Conservation (phyloP, 2,888 invertebrate genomes). For the Drosophila anomalipes region DNA sequence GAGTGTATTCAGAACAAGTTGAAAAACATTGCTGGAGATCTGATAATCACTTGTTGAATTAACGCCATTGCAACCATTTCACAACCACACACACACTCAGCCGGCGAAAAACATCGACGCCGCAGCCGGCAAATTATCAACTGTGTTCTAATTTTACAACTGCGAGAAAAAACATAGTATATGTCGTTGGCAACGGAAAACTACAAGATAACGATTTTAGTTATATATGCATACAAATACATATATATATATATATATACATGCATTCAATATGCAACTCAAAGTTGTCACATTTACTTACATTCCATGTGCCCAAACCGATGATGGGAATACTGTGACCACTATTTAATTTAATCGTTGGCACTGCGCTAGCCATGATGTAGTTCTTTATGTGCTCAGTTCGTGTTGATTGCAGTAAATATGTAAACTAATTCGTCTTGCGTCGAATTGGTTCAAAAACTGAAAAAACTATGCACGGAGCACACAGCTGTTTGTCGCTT, state of each 20-base stretch:
- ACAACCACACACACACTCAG: background rate
- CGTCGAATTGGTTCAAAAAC: background rate
- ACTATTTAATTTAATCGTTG: slow-evolving; percentile 87
- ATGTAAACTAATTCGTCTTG: background rate
- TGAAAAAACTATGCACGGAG: slow-evolving; percentile 35
- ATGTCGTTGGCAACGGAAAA: slow-evolving; percentile 35
- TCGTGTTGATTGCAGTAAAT: slow-evolving; percentile 8
- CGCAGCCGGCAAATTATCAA: slow-evolving; percentile 58
- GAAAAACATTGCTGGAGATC: slow-evolving; percentile 1
- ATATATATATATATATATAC: background rate
- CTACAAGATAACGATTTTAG: slow-evolving; percentile 14
- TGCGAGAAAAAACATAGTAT: slow-evolving; percentile 5
- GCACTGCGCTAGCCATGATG: slow-evolving; percentile 79
- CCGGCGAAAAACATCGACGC: slow-evolving; percentile 32
- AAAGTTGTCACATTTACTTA: slow-evolving; percentile 83
- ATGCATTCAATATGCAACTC: background rate
- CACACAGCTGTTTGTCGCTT: slow-evolving; percentile 63
- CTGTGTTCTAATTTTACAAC: slow-evolving; percentile 13
- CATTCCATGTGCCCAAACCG: slow-evolving; percentile 92
- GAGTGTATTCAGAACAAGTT: slow-evolving; percentile 5
- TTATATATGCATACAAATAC: background rate
- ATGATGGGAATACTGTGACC: slow-evolving; percentile 88
- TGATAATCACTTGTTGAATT: slow-evolving; percentile 17
- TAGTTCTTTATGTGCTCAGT: background rate
- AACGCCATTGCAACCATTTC: background rate